Percentiles rank a stretch among this genome's conserved stretches.
These are phyloP conservation scores for Cairina moschata DNA, from an alignment of 2,113 vertebrate genomes.

Conservation along the genomic window DNA sequence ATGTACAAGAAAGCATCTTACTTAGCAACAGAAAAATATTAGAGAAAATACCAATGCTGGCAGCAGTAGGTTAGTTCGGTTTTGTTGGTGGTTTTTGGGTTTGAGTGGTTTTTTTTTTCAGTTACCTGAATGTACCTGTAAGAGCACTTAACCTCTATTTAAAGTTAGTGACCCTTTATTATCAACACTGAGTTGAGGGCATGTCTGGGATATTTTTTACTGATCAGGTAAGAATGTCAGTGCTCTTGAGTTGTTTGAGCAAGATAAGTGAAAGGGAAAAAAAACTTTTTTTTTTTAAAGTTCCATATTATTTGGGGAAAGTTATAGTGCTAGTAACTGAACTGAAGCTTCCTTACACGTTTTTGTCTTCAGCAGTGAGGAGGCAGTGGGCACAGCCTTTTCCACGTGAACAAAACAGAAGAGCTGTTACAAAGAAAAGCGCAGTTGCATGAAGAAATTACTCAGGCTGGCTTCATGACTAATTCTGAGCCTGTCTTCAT, in stretches of 20 bases:
- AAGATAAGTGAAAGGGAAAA: background rate
- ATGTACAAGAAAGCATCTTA: background rate
- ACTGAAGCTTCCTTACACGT: background rate
- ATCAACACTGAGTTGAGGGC: background rate
- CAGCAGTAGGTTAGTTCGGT: background rate
- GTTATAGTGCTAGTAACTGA: background rate
- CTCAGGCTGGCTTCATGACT: background rate
- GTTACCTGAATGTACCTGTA: background rate
- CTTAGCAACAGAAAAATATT: background rate
- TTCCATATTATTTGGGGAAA: background rate
- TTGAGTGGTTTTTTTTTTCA: background rate
- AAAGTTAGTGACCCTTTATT: background rate
- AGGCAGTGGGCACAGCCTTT: background rate
- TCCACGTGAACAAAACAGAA: background rate
- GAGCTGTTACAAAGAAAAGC: background rate
- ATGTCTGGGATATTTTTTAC: background rate
- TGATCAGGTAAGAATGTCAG: background rate
- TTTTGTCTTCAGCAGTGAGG: background rate
- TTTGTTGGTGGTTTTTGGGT: background rate
- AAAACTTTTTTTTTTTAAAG: background rate
- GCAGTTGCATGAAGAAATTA: background rate
- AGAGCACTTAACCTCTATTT: background rate
- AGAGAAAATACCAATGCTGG: background rate
- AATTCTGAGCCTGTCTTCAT: background rate
- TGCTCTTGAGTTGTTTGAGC: background rate